Conservation (phyloP, 2,888 invertebrate species). For the Lissonota sp. region DNA sequence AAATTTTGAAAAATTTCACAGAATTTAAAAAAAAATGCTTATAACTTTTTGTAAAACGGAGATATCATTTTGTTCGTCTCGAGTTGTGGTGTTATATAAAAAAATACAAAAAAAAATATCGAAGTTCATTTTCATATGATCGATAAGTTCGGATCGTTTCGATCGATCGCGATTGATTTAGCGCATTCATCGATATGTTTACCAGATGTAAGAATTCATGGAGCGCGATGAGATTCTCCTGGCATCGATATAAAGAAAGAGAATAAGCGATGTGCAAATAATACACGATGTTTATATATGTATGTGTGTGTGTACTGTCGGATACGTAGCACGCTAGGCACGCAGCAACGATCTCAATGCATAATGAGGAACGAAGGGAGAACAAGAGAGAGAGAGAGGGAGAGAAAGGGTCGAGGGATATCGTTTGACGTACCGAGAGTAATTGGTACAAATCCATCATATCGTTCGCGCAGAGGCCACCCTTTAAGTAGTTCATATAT, state of each 20-base stretch:
- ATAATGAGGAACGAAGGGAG: constrained; percentile 65
- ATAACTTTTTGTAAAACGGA: too few relatives aligned
- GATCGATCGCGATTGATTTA: constrained; percentile 48
- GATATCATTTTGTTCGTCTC: too few relatives aligned
- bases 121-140: too few relatives aligned
- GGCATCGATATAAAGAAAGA: constrained; percentile 40
- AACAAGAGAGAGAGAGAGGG: background rate
- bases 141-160: constrained; percentile 3
- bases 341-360: constrained; percentile 63
- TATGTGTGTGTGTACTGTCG: constrained; percentile 16
- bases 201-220: constrained; percentile 62
- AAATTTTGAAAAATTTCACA: too few relatives aligned
- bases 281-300: constrained; percentile 21
- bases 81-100: too few relatives aligned
- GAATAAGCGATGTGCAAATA: constrained; percentile 44
- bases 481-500: constrained; percentile 46
- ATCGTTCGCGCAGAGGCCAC: constrained; percentile 63
- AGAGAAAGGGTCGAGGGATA: constrained; percentile 13
- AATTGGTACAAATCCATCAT: constrained; percentile 71
- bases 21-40: too few relatives aligned
- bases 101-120: too few relatives aligned
- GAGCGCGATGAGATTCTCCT: constrained; percentile 46
- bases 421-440: constrained; percentile 68
- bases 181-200: constrained; percentile 29
- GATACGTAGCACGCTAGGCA: constrained; percentile 65